These are phyloP conservation scores for Diceros bicornis DNA, from an alignment of 2,797 vertebrate species.

Conservation along the genomic window DNA sequence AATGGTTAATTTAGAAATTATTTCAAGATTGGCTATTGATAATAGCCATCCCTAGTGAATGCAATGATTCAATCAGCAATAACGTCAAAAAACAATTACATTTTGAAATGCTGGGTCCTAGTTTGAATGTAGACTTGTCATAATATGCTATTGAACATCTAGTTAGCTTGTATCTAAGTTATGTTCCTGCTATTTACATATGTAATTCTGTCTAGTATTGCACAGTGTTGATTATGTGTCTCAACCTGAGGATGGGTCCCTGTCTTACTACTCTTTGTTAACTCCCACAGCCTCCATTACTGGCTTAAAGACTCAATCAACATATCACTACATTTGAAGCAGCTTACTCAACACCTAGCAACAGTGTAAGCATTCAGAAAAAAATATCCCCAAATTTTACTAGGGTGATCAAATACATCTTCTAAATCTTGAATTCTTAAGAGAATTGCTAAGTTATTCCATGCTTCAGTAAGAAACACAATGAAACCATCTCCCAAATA, in stretches of 20 bases:
- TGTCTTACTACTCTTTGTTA: neutral
- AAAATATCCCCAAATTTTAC: neutral
- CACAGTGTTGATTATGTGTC: neutral
- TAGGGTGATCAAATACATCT: neutral
- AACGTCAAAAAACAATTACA: slow-evolving; percentile 72
- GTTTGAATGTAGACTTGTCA: neutral
- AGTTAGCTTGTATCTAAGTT: neutral
- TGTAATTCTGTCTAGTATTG: neutral
- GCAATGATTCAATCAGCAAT: slow-evolving; percentile 66
- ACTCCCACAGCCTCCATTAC: neutral
- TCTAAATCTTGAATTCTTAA: neutral
- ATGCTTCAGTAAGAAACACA: neutral
- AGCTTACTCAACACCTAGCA: neutral
- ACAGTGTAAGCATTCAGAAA: neutral
- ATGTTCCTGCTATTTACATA: neutral
- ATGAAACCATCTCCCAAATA: neutral
- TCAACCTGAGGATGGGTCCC: neutral
- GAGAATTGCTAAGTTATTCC: neutral
- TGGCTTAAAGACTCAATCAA: neutral
- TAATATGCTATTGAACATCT: neutral
- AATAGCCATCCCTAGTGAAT: slow-evolving; percentile 63
- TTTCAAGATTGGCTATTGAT: slow-evolving; percentile 67
- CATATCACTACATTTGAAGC: neutral
- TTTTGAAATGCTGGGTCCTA: slow-evolving; percentile 36
- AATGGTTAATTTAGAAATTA: slow-evolving; percentile 40